Percentiles rank a stretch among this genome's conserved stretches.
phyloP scores from a whole-genome alignment of 2,888 invertebrate species.

The Lasioglossum villosulum region DNA sequence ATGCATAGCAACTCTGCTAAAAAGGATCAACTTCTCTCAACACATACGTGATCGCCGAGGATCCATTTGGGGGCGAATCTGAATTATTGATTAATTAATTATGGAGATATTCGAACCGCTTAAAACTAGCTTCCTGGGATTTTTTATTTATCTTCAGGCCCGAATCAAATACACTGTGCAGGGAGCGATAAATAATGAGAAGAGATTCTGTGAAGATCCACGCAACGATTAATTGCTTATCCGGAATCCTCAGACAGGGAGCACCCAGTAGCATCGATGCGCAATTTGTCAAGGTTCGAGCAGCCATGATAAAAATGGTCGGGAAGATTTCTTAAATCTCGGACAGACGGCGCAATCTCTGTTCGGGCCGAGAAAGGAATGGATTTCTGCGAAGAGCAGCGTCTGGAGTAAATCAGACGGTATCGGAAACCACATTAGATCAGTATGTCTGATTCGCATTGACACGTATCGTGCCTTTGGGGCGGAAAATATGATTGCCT shows the following conservation, averaged over 20 bases:
- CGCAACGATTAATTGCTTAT: not conserved
- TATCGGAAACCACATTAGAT: slow-evolving; percentile 84
- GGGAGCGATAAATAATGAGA: not conserved
- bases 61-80: not conserved
- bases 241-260: not conserved
- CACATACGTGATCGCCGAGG: not conserved
- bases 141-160: too few relatives aligned
- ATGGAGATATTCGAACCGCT: not conserved
- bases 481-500: slow-evolving; percentile 84
- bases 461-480: slow-evolving; percentile 84
- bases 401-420: slow-evolving; percentile 81
- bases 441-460: slow-evolving; percentile 84
- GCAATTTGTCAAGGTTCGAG: not conserved
- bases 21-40: not conserved
- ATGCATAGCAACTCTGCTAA: not conserved
- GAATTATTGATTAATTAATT: not conserved
- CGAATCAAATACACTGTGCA: too few relatives aligned
- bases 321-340: slow-evolving; percentile 59
- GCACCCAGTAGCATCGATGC: not conserved
- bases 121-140: not conserved
- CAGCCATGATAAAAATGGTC: not conserved
- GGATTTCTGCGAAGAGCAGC: slow-evolving; percentile 31
- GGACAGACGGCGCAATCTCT: slow-evolving; percentile 49
- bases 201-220: not conserved
- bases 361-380: slow-evolving; percentile 32